Base-by-base conservation (phyloP, 2,888 invertebrate genomes). In the Drosophila kanekoi region DNA sequence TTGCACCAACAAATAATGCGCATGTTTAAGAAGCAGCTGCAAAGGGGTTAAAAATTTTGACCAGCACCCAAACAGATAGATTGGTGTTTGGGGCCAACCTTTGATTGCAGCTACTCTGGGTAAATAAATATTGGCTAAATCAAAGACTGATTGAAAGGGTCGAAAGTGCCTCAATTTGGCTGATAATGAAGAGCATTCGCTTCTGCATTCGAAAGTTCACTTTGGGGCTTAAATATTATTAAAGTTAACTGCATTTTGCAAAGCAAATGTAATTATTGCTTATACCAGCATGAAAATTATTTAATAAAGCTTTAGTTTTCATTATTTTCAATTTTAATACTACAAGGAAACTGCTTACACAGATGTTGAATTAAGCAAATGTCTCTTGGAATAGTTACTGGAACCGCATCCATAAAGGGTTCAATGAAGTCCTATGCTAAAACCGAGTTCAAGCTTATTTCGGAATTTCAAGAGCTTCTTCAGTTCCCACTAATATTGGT, bases 71-170 rank as follows among this genome's bases (percentile, higher is more conserved):
- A 40, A 23, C 44, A 53, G 56, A 52, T n/a, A 37, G 59, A 37
- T 33, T 40, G 35, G 41, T 33, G 56, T 40, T 45, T 44, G 53
- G 35, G 18, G 13, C 23, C 57, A 68, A 61, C 58, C 52, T 67
- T 76, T 81, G 79, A 81, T 81, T 81, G 76, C 72, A 79, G 67
- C 64, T 76, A 56, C 63, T 81, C 67, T 84, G 58, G 62, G 79
- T 81, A 81, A 81, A 84, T 81, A 81, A 81, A 81, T 84, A 81
- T 81, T 81, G 81, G 60, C 61, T 49, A 84, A 81, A 70, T 75
- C 79, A 81, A 81, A 67, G 66, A 60, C 79, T 81, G 84, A 81
- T 72, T 75, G 77, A 68, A 77, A 63, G 72, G 47, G 41, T 45
- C 49, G 28, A 60, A 52, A 62, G 61, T 45, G 45, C 56, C 59